These are phyloP conservation scores for Megastigmus dorsalis DNA, from an alignment of 2,888 invertebrate species.

Conservation along the genomic window DNA sequence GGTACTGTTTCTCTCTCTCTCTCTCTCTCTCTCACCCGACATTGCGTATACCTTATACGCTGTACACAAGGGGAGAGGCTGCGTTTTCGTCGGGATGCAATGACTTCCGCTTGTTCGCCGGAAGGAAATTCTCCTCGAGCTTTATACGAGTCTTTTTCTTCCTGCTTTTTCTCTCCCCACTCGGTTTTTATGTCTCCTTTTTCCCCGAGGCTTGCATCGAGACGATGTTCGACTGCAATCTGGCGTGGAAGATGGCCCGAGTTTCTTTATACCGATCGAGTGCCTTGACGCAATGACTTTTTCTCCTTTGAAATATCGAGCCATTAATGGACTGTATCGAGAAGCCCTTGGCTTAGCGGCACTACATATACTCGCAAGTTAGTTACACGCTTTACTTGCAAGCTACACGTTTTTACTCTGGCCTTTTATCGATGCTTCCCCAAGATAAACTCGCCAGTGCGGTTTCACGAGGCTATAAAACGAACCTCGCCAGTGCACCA, in stretches of 20 bases:
- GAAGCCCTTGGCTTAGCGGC: no score
- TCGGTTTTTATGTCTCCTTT: neutral
- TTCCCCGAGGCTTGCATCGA: neutral
- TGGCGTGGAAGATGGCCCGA: neutral
- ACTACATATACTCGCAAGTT: no score
- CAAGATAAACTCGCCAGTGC: no score
- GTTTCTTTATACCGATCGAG: neutral
- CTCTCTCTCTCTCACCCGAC: no score
- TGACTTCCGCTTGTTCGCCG: slow-evolving; percentile 21
- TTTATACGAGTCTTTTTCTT: slow-evolving; percentile 14
- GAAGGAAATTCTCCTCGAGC: slow-evolving; percentile 28
- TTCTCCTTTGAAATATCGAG: neutral
- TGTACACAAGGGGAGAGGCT: no score
- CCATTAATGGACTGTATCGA: neutral
- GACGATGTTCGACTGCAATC: neutral
- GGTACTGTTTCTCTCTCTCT: slow-evolving; percentile 3
- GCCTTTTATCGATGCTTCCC: no score
- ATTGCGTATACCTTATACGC: no score
- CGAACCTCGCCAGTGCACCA: no score
- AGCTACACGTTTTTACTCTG: no score
- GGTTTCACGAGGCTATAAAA: no score
- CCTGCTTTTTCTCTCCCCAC: neutral
- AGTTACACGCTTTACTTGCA: no score
- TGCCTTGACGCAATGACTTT: no score
- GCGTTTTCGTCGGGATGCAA: neutral